Percentiles rank a stretch among this genome's conserved stretches.
Conservation (phyloP, 2,888 invertebrate genomes). For the Ceratothoa steindachneri region DNA sequence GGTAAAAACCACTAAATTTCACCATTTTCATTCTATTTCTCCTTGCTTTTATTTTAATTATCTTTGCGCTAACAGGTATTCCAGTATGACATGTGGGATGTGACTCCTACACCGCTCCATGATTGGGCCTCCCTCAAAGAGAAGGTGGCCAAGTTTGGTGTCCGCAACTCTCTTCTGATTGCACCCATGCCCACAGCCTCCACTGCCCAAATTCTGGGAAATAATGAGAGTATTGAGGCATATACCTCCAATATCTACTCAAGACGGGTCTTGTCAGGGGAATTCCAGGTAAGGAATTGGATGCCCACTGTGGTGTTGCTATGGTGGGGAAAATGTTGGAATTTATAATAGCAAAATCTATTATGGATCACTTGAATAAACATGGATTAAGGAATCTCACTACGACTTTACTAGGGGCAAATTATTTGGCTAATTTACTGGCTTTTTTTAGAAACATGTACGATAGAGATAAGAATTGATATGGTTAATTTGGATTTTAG, state of each 20-base stretch:
- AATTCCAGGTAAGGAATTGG: conserved; percentile 68
- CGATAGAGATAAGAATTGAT: too few relatives aligned
- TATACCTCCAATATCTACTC: conserved; percentile 97
- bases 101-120: conserved; percentile 79
- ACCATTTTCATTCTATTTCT: not conserved
- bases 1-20: not conserved
- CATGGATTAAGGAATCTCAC: too few relatives aligned
- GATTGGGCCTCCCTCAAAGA: conserved; percentile 79
- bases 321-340: too few relatives aligned
- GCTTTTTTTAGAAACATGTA: too few relatives aligned
- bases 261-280: conserved; percentile 82
- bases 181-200: conserved; percentile 99
- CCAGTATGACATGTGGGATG: conserved; percentile 97
- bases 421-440: too few relatives aligned
- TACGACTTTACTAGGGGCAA: too few relatives aligned
- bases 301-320: too few relatives aligned
- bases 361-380: too few relatives aligned
- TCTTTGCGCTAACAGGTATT: conserved; percentile 63
- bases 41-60: not conserved
- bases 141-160: conserved; percentile 80
- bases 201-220: conserved; percentile 97
- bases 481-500: too few relatives aligned
- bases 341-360: too few relatives aligned
- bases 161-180: conserved; percentile 85
- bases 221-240: conserved; percentile 96